Evolutionary conservation across 2,888 invertebrate genomes (phyloP).

Genomic region (Torymus tubicola): DNA sequence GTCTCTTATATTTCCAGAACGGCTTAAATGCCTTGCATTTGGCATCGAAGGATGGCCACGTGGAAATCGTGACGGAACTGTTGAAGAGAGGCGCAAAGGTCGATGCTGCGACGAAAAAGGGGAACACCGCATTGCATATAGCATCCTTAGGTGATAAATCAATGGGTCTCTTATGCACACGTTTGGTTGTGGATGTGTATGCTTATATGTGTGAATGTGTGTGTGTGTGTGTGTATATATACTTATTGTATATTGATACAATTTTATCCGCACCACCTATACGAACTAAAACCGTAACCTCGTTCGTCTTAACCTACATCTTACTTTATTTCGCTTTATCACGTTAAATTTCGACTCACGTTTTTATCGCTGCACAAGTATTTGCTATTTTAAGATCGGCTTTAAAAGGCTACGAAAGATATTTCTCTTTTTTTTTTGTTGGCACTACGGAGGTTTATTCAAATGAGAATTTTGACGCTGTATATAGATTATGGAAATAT

Average conservation of each 20-base stretch:
- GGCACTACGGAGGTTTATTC: no score
- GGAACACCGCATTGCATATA: conserved; percentile 97
- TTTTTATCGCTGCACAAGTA: neutral
- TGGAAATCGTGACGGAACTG: conserved; percentile 93
- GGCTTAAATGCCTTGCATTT: conserved; percentile 98
- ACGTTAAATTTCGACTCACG: neutral
- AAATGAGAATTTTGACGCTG: no score
- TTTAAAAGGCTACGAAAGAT: no score
- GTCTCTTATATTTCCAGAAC: conserved; percentile 81
- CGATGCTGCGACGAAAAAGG: conserved; percentile 98
- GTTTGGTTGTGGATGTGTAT: no score
- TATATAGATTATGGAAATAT: no score
- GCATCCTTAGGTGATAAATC: conserved; percentile 85
- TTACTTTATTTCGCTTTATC: neutral
- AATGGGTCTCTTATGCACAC: neutral
- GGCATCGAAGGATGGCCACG: conserved; percentile 98
- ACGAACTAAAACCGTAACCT: no score
- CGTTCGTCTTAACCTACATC: neutral
- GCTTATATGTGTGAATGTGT: no score
- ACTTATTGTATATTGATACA: no score
- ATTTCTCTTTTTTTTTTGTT: no score
- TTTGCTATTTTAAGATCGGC: no score
- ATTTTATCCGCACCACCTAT: no score
- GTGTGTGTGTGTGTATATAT: no score
- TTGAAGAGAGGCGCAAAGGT: conserved; percentile 93